Evolutionary conservation across 1,140 invertebrate species (phyloP).

Genomic region (Plectrocnemia conspersa): DNA sequence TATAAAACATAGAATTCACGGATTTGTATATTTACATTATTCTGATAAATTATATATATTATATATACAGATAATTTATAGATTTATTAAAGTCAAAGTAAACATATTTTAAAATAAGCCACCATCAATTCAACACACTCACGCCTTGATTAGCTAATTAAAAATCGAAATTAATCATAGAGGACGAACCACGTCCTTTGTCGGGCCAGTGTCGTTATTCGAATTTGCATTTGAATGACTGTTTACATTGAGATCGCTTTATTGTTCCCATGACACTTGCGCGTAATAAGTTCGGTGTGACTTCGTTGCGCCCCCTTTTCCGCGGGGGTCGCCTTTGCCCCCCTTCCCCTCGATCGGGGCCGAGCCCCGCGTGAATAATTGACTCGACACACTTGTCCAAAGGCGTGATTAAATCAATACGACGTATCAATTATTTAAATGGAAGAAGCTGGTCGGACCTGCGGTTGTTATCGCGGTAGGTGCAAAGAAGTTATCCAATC

Average conservation of each 20-base stretch:
- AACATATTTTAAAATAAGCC: too few species aligned
- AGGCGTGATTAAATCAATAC: background rate
- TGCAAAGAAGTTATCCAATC: constrained; percentile 9
- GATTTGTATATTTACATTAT: too few species aligned
- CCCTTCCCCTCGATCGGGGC: constrained; percentile 9
- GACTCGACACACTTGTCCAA: constrained; percentile 23
- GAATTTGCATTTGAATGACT: constrained; percentile 35
- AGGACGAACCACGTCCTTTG: constrained; percentile 4
- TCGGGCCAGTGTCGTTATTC: constrained; percentile 26
- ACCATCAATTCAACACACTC: background rate
- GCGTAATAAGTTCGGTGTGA: constrained; percentile 33
- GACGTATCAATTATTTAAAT: constrained; percentile 6
- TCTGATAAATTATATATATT: too few species aligned
- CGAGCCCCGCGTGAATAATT: constrained; percentile 28
- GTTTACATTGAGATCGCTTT: constrained; percentile 35
- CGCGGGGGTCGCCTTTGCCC: too few species aligned
- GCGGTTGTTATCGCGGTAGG: too few species aligned
- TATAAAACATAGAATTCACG: too few species aligned
- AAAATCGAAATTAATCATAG: constrained; percentile 17
- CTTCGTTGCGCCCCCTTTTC: constrained; percentile 19
- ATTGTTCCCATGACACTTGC: constrained; percentile 29
- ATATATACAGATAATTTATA: too few species aligned
- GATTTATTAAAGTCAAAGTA: too few species aligned
- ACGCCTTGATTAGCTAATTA: constrained; percentile 7
- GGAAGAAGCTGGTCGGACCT: too few species aligned